Base-by-base conservation (phyloP, 2,797 vertebrate genomes). In the Xenopus petersii region DNA sequence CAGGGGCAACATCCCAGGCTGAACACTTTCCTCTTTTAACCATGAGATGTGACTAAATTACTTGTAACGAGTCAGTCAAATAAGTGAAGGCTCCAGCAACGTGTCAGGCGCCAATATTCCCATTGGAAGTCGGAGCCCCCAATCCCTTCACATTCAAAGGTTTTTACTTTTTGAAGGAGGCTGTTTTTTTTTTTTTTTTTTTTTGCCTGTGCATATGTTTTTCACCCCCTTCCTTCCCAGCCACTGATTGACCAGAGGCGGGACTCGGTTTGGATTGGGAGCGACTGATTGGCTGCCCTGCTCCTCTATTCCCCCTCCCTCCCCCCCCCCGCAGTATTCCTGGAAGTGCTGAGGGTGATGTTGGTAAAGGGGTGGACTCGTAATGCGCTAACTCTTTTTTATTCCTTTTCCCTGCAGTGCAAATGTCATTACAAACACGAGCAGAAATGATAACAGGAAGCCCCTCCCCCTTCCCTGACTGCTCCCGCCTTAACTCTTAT, bases 301-400 rank as follows among this genome's bases (percentile, higher is more conserved):
- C 71, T 56, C 76, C 76, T 47, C 60, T 13, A n/a, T 16, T 12
- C 26, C 26, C 26, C 26, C 26, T 30, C 26, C 26, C 26, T 3
- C 2, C 26, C 26, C 16, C 67, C 64, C 66, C 33, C 74, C 62
- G 61, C 70, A 75, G 71, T 78, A 83, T 83, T 83, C 79, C 82
- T 82, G 82, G 82, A 83, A 83, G 80, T 79, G 82, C 66, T 79
- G 73, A 71, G 74, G 75, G 68, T 76, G 66, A 69, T 82, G 77
- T 81, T 81, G 80, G 81, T 78, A 81, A 82, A 69, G 56, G 81
- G 82, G 80, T 75, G 81, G 81, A 67, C 67, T 80, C 74, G 77
- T 64, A 80, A 72, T 56, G 75, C 77, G 73, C 79, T 77, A 74
- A 74, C 67, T 73, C 60, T 63, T 64, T 71, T 75, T 55, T 64